These are phyloP conservation scores for Parapristionchus giblindavisi DNA, from an alignment of 2,888 invertebrate genomes.

Conservation along the genomic window DNA sequence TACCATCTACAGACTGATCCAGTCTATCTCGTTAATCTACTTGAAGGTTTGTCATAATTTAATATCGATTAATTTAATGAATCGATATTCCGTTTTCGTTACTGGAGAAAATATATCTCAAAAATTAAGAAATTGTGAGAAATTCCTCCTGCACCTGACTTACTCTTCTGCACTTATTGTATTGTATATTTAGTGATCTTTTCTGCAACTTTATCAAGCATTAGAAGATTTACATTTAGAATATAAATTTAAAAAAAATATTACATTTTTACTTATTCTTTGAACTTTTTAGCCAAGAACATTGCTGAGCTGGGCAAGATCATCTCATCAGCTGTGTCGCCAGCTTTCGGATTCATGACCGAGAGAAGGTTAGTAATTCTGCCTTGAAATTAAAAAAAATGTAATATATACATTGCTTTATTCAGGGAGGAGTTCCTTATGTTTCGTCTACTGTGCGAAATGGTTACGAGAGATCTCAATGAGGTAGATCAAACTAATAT, in stretches of 20 bases:
- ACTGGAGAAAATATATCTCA: not conserved
- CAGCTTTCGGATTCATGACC: conserved; percentile 82
- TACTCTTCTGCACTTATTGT: too few relatives aligned
- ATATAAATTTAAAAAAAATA: not conserved
- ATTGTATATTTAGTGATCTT: not conserved
- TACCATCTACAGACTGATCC: conserved; percentile 83
- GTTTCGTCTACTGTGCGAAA: conserved; percentile 73
- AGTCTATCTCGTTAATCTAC: conserved; percentile 73
- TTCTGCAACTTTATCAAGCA: too few relatives aligned
- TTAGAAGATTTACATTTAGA: not conserved
- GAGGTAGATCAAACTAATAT: too few relatives aligned
- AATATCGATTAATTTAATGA: too few relatives aligned
- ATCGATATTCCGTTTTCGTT: too few relatives aligned
- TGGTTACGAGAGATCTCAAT: conserved; percentile 43
- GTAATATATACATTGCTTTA: too few relatives aligned
- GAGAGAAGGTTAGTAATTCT: too few relatives aligned
- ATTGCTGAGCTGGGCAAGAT: conserved; percentile 31
- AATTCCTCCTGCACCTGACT: too few relatives aligned
- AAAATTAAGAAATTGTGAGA: not conserved
- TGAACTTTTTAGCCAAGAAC: conserved; percentile 28
- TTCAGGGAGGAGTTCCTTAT: conserved; percentile 82
- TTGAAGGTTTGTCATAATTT: conserved; percentile 37
- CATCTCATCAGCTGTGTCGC: conserved; percentile 80
- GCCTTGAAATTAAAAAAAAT: too few relatives aligned
- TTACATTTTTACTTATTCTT: not conserved